Percentiles rank a stretch among this genome's conserved stretches.
These are phyloP conservation scores for Agriopis marginaria DNA, from an alignment of 2,888 invertebrate species.

Conservation along the genomic window DNA sequence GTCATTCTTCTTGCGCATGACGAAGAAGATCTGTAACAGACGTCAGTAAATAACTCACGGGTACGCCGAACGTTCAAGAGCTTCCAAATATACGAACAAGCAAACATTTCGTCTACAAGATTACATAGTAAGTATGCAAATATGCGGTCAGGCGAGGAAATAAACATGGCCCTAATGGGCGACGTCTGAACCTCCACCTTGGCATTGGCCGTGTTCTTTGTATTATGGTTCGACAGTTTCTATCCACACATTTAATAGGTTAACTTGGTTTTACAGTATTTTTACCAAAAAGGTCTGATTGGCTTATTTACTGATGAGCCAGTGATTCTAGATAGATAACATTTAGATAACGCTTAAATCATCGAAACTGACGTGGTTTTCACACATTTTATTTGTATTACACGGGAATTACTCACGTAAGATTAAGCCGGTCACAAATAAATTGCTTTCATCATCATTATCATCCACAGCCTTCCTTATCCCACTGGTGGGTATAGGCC, in stretches of 20 bases:
- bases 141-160: slow-evolving; percentile 11
- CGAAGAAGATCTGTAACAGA: slow-evolving; percentile 92
- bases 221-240: background rate
- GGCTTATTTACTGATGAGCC: background rate
- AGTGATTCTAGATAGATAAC: no score
- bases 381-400: no score
- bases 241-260: background rate
- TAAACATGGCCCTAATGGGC: slow-evolving; percentile 21
- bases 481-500: no score
- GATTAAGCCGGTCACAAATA: no score
- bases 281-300: background rate
- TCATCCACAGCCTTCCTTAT: no score
- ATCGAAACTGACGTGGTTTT: no score
- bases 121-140: slow-evolving; percentile 23
- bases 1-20: slow-evolving; percentile 96
- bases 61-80: slow-evolving; percentile 20
- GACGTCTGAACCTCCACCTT: slow-evolving; percentile 15
- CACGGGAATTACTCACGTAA: no score
- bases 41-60: slow-evolving; percentile 3
- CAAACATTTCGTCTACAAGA: slow-evolving; percentile 5
- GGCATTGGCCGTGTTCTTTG: slow-evolving; percentile 17
- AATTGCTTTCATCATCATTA: no score
- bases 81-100: slow-evolving; percentile 6
- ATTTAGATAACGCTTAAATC: no score
- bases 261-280: background rate